phyloP scores from a whole-genome alignment of 2,888 invertebrate species.

The Euzophera pinguis region DNA sequence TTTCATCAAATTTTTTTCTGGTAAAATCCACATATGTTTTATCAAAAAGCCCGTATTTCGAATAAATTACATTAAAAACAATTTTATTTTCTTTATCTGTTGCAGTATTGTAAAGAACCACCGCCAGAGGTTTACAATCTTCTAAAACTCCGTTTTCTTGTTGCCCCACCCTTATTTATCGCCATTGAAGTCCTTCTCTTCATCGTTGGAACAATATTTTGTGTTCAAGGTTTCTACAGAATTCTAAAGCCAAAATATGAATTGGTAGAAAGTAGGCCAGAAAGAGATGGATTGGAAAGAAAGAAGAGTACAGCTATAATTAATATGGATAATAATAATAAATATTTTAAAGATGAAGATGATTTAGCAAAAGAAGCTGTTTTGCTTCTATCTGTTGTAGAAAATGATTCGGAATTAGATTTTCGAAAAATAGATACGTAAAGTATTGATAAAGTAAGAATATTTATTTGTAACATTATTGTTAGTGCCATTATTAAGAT shows the following conservation, averaged over 20 bases:
- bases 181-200: slow-evolving; percentile 64
- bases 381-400: slow-evolving; percentile 51
- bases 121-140: slow-evolving; percentile 62
- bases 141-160: slow-evolving; percentile 67
- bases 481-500: slow-evolving; percentile 4
- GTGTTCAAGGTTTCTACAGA: slow-evolving; percentile 55
- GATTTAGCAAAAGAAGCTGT: slow-evolving; percentile 56
- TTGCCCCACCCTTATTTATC: slow-evolving; percentile 73
- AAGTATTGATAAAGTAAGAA: not conserved
- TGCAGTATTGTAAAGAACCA: slow-evolving; percentile 58
- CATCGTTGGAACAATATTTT: slow-evolving; percentile 62
- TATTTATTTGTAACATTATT: not conserved
- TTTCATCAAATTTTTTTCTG: too few relatives aligned
- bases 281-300: slow-evolving; percentile 29
- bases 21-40: too few relatives aligned
- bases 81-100: slow-evolving; percentile 12
- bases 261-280: slow-evolving; percentile 33
- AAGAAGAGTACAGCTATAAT: slow-evolving; percentile 19
- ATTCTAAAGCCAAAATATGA: slow-evolving; percentile 55
- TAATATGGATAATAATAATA: slow-evolving; percentile 18
- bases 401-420: slow-evolving; percentile 48
- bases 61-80: not conserved
- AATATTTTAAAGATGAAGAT: slow-evolving; percentile 35
- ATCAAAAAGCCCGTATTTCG: too few relatives aligned
- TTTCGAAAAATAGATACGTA: not conserved